Conservation (phyloP, 2,888 invertebrate genomes). For the Cheiracanthium punctorium region DNA sequence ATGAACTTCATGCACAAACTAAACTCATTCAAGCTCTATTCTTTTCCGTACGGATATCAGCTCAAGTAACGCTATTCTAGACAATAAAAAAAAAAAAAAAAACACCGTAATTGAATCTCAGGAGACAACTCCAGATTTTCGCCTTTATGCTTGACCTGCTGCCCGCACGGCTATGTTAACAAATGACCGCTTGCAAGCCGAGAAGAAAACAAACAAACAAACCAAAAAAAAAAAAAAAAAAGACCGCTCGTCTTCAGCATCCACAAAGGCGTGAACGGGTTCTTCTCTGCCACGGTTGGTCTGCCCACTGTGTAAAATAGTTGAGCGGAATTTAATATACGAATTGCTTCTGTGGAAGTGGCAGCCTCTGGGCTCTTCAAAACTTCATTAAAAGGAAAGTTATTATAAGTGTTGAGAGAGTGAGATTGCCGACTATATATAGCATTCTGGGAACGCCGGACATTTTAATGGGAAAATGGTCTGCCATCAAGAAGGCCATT, state of each 20-base stretch:
- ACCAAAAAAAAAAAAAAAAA: neutral
- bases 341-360: neutral
- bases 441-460: neutral
- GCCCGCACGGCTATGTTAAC: neutral
- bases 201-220: neutral
- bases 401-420: neutral
- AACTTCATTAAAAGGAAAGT: neutral
- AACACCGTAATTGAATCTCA: slow-evolving; percentile 18
- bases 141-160: slow-evolving; percentile 40
- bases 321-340: neutral
- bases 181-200: neutral
- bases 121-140: neutral
- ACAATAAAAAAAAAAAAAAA: neutral
- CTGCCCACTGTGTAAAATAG: neutral
- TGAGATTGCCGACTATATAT: neutral
- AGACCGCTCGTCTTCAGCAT: neutral
- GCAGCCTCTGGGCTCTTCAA: neutral
- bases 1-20: too few species aligned
- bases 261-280: neutral
- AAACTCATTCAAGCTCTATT: too few species aligned
- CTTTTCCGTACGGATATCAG: neutral
- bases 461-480: neutral
- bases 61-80: neutral
- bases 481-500: too few species aligned
- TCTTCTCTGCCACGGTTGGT: neutral